phyloP scores from a whole-genome alignment of 2,888 invertebrate genomes.

The Sinodicranocentrus sp. region DNA sequence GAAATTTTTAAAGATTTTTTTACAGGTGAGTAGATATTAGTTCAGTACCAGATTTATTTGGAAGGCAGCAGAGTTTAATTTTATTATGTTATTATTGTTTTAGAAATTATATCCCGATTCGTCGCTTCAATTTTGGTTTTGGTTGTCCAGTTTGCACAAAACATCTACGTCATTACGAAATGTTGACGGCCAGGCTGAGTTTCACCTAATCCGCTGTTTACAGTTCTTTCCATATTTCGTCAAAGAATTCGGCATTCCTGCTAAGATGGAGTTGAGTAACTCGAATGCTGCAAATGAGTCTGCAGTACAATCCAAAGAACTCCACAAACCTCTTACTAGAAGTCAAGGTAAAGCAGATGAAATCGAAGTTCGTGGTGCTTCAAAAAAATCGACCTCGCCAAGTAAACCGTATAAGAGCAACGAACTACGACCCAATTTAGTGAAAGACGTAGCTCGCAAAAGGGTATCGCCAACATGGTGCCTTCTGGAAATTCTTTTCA shows the following conservation, averaged over 20 bases:
- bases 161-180: not conserved
- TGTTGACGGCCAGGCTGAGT: conserved; percentile 17
- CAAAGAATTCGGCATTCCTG: conserved; percentile 40
- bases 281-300: too few species aligned
- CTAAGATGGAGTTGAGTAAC: not conserved
- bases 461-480: conserved; percentile 58
- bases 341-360: conserved; percentile 54
- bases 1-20: conserved; percentile 67
- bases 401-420: not conserved
- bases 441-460: not conserved
- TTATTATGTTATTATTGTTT: conserved; percentile 14
- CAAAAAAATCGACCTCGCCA: not conserved
- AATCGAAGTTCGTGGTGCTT: not conserved
- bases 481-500: conserved; percentile 66
- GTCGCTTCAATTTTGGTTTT: conserved; percentile 49
- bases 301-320: not conserved
- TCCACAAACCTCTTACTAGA: conserved; percentile 47
- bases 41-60: not conserved
- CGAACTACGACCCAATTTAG: not conserved
- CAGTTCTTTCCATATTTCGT: conserved; percentile 54
- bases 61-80: too few species aligned
- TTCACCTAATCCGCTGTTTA: conserved; percentile 42
- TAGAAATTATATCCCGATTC: conserved; percentile 43
- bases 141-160: conserved; percentile 25
- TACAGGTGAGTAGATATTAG: conserved; percentile 53